These are phyloP conservation scores for Cathartes aura DNA, from an alignment of 2,113 vertebrate genomes.

Conservation along the genomic window DNA sequence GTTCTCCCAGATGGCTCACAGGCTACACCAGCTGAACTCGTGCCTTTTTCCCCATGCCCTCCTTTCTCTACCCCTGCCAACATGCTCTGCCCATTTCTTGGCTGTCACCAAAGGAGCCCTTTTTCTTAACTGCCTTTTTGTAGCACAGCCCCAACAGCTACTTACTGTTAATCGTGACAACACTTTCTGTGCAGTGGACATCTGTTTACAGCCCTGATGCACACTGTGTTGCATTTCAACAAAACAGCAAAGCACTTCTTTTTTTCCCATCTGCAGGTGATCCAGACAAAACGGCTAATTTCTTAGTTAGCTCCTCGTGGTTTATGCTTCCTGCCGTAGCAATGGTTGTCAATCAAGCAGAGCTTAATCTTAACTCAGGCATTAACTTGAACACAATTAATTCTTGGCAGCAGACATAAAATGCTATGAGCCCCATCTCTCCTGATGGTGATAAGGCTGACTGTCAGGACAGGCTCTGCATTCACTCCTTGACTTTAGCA, in stretches of 20 bases:
- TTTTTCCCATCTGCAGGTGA: not conserved
- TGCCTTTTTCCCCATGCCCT: not conserved
- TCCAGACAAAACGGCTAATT: not conserved
- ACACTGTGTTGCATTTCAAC: not conserved
- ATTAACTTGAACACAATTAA: constrained; percentile 69
- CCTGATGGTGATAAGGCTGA: constrained; percentile 23
- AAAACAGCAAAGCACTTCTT: not conserved
- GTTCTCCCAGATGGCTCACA: not conserved
- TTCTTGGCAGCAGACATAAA: constrained; percentile 40
- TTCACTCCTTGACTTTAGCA: constrained; percentile 35
- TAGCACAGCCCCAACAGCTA: not conserved
- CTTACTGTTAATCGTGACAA: not conserved
- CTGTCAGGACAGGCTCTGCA: constrained; percentile 48
- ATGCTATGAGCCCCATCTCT: constrained; percentile 24
- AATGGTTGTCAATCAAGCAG: constrained; percentile 56
- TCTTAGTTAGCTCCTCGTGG: not conserved
- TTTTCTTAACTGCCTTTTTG: not conserved
- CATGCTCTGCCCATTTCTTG: not conserved
- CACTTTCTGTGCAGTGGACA: not conserved
- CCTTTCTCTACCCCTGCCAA: not conserved
- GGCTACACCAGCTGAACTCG: not conserved
- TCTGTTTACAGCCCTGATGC: not conserved
- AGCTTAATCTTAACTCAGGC: constrained; percentile 47
- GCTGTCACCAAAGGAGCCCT: not conserved
- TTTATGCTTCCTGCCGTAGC: not conserved